A percentile compares a stretch with the other conserved stretches of the same genome.
These are phyloP conservation scores for Diploptera punctata DNA, from an alignment of 2,888 invertebrate genomes.

Conservation along the genomic window DNA sequence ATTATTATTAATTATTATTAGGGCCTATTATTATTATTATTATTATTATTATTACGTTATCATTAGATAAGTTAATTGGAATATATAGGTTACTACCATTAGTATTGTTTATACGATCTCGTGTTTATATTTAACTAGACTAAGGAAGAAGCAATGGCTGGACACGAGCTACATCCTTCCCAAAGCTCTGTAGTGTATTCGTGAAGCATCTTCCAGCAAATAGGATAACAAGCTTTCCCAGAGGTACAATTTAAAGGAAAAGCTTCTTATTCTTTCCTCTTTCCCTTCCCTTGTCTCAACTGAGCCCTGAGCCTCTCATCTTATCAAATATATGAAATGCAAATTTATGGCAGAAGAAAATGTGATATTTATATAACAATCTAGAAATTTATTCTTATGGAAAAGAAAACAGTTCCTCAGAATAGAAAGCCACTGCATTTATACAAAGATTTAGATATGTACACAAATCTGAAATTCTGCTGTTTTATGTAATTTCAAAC, in stretches of 20 bases:
- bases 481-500: too few relatives aligned
- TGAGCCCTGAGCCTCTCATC: background rate
- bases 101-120: too few relatives aligned
- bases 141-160: background rate
- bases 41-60: too few relatives aligned
- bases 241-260: constrained; percentile 36
- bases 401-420: too few relatives aligned
- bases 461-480: too few relatives aligned
- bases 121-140: too few relatives aligned
- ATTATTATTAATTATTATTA: too few relatives aligned
- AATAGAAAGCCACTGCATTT: too few relatives aligned
- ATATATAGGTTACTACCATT: too few relatives aligned
- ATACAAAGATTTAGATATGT: too few relatives aligned
- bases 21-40: too few relatives aligned
- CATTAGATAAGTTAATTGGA: too few relatives aligned
- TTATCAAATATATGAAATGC: constrained; percentile 32
- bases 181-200: background rate
- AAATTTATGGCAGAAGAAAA: constrained; percentile 23
- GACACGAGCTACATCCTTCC: background rate
- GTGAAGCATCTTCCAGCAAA: background rate
- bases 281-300: constrained; percentile 1
- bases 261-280: constrained; percentile 16
- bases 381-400: background rate
- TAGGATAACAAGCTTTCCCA: constrained; percentile 37
- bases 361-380: background rate